Evolutionary conservation across 2,113 vertebrate genomes (phyloP).

Genomic region (Phocoena phocoena): DNA sequence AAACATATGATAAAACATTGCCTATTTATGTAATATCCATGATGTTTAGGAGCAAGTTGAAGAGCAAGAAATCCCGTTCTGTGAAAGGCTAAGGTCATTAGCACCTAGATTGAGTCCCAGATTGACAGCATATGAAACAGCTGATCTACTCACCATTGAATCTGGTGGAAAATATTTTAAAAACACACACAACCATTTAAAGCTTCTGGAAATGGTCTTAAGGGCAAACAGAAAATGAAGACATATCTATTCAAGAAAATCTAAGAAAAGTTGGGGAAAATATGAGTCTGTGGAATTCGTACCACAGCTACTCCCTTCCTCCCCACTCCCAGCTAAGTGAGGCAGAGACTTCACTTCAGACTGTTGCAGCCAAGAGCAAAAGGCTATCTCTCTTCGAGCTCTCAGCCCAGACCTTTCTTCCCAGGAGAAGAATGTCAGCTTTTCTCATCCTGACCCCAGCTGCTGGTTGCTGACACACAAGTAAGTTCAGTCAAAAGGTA

Average conservation of each 20-base stretch:
- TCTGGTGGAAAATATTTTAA: not conserved
- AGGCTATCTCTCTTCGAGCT: not conserved
- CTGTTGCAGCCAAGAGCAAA: not conserved
- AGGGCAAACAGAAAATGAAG: not conserved
- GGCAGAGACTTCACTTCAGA: not conserved
- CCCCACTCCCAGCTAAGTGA: not conserved
- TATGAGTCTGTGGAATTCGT: not conserved
- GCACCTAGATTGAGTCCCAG: not conserved
- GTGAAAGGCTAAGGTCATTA: conserved; percentile 54
- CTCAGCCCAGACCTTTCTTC: not conserved
- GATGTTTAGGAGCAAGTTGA: conserved; percentile 53
- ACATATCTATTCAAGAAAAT: not conserved
- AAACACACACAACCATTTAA: not conserved
- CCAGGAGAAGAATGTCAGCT: not conserved
- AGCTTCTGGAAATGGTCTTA: not conserved
- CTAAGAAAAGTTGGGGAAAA: not conserved
- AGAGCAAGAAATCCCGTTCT: conserved; percentile 38
- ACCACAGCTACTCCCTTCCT: not conserved
- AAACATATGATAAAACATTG: conserved; percentile 33
- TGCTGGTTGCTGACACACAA: not conserved
- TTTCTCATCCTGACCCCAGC: not conserved
- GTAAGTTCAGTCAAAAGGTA: not conserved
- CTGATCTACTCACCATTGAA: not conserved
- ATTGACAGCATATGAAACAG: not conserved
- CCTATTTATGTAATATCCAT: conserved; percentile 54